Evolutionary conservation across 92 coral and sea anemone genomes (phyloP).

Genomic region (Plumapathes pennacea): DNA sequence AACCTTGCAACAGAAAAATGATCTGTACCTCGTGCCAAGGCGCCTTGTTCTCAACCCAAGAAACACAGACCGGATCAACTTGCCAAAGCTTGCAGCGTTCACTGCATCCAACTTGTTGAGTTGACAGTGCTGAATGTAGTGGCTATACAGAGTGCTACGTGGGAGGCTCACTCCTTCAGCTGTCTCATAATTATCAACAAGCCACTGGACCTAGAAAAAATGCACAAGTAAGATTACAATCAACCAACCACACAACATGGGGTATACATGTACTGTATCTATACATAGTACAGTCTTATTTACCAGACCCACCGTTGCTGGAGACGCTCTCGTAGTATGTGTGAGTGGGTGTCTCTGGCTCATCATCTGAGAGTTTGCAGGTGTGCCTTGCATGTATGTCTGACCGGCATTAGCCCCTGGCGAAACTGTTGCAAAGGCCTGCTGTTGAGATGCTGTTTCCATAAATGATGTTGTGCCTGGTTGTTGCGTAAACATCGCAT

Average conservation of each 20-base stretch:
- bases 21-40: constrained; percentile 90
- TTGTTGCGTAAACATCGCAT: constrained; percentile 88
- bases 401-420: constrained; percentile 77
- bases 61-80: constrained; percentile 96
- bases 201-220: constrained; percentile 84
- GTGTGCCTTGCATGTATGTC: constrained; percentile 45
- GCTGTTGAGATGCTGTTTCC: constrained; percentile 85
- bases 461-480: constrained; percentile 71
- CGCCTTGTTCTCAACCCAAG: constrained; percentile 95
- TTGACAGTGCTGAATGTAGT: constrained; percentile 93
- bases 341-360: constrained; percentile 92
- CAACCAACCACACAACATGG: neutral
- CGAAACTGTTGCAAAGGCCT: constrained; percentile 68
- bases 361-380: constrained; percentile 66
- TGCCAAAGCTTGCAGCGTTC: constrained; percentile 99
- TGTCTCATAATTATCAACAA: constrained; percentile 92
- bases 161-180: constrained; percentile 99
- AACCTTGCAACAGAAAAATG: neutral
- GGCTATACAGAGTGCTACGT: constrained; percentile 93
- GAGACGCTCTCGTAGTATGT: constrained; percentile 99
- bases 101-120: constrained; percentile 96
- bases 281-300: too few relatives aligned
- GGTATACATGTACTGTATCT: too few relatives aligned
- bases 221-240: neutral
- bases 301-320: constrained; percentile 86